Conservation (phyloP, 2,113 vertebrate genomes). For the Zosterops japonicus region DNA sequence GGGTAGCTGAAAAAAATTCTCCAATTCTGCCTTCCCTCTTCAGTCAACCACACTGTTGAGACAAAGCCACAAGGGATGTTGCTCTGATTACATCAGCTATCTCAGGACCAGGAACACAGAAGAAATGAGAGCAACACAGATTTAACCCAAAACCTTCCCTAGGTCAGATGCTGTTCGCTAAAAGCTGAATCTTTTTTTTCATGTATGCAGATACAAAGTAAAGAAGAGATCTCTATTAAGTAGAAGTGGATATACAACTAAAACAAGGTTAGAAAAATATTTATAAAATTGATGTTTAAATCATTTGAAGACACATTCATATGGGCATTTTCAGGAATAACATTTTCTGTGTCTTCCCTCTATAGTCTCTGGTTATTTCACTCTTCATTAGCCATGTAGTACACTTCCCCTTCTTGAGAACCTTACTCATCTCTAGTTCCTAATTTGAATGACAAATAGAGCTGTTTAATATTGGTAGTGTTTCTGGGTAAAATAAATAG, state of each 20-base stretch:
- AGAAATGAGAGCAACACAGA: neutral
- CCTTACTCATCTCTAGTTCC: neutral
- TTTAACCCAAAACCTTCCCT: neutral
- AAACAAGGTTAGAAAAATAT: neutral
- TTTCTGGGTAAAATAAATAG: neutral
- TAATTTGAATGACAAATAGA: constrained; percentile 27
- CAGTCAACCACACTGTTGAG: neutral
- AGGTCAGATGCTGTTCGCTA: neutral
- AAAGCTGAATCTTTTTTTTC: neutral
- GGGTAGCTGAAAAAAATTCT: neutral
- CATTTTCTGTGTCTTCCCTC: neutral
- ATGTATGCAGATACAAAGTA: neutral
- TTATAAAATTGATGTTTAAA: neutral
- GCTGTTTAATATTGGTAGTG: neutral
- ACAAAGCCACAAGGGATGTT: neutral
- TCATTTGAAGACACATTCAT: neutral
- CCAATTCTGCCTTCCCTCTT: neutral
- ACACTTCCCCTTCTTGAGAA: neutral
- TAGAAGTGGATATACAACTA: neutral
- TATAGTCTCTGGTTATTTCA: neutral
- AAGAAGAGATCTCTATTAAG: neutral
- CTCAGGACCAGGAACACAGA: neutral
- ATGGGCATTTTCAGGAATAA: neutral
- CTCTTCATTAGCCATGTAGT: neutral
- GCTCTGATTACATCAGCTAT: neutral